A percentile compares a stretch with the other conserved stretches of the same genome.
These are phyloP conservation scores for Catharus fuscescens DNA, from an alignment of 2,113 vertebrate genomes.

Conservation along the genomic window DNA sequence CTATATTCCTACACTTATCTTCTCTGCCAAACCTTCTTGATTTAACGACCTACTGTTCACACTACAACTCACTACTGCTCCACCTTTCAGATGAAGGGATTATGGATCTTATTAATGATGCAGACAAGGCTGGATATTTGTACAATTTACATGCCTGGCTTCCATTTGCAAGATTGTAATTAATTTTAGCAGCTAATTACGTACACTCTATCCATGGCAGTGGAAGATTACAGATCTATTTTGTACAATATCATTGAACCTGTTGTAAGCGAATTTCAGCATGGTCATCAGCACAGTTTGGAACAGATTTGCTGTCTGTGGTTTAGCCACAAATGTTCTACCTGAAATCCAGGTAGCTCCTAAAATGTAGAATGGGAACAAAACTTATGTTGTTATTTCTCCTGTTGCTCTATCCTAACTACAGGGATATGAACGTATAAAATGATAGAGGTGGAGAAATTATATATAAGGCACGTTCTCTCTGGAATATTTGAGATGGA, in stretches of 20 bases:
- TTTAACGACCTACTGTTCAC: constrained; percentile 24
- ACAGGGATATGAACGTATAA: neutral
- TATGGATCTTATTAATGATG: constrained; percentile 29
- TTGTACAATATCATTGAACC: neutral
- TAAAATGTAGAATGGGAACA: neutral
- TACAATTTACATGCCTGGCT: constrained; percentile 11
- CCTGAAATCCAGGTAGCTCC: neutral
- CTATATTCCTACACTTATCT: neutral
- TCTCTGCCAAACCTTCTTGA: neutral
- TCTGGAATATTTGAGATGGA: neutral
- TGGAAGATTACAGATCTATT: neutral
- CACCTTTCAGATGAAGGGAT: neutral
- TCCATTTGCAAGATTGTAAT: constrained; percentile 10
- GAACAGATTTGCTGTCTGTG: neutral
- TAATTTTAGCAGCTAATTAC: constrained; percentile 54
- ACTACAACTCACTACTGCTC: neutral
- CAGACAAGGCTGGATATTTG: neutral
- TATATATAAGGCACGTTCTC: rapidly evolving
- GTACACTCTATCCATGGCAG: neutral
- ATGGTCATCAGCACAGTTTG: neutral
- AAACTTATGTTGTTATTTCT: neutral
- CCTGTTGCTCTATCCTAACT: neutral
- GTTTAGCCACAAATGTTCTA: neutral
- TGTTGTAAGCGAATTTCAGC: neutral
- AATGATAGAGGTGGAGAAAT: neutral